A percentile compares a stretch with the other conserved stretches of the same genome.
phyloP scores from a whole-genome alignment of 2,888 invertebrate species.

The Synanthedon myopaeformis region DNA sequence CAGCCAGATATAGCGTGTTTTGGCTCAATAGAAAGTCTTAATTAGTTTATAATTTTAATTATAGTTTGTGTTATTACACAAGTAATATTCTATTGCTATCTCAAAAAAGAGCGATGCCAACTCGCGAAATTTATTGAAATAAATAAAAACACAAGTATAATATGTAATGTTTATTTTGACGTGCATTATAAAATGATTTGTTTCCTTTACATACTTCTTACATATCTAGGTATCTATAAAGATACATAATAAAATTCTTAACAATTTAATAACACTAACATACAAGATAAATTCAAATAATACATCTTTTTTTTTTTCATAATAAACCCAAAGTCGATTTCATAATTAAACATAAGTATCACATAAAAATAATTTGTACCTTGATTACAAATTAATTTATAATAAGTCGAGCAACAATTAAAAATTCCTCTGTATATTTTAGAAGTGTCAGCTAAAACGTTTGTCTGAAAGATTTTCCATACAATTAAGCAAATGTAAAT shows the following conservation, averaged over 20 bases:
- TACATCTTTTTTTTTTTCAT: neutral
- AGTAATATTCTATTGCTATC: too few species aligned
- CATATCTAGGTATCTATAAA: neutral
- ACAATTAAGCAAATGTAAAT: too few species aligned
- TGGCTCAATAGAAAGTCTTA: too few species aligned
- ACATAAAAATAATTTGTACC: conserved; percentile 5
- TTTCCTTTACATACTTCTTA: conserved; percentile 15
- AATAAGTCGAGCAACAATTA: too few species aligned
- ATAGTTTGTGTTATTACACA: too few species aligned
- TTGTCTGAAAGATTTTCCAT: too few species aligned
- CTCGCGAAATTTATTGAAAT: conserved; percentile 6
- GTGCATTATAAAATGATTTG: conserved; percentile 36
- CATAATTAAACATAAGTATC: conserved; percentile 1
- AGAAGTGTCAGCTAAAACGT: too few species aligned
- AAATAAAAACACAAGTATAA: conserved; percentile 21
- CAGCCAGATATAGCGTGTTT: too few species aligned
- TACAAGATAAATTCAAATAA: conserved; percentile 1
- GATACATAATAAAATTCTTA: neutral
- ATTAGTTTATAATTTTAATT: too few species aligned
- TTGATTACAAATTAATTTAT: neutral
- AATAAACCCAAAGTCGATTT: neutral
- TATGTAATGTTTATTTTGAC: conserved; percentile 25
- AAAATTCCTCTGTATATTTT: too few species aligned
- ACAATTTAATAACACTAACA: neutral
- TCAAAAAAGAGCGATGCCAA: too few species aligned